A percentile compares a stretch with the other conserved stretches of the same genome.
Conservation (phyloP, 2,888 invertebrate genomes). For the Hipparchia sbordonii region DNA sequence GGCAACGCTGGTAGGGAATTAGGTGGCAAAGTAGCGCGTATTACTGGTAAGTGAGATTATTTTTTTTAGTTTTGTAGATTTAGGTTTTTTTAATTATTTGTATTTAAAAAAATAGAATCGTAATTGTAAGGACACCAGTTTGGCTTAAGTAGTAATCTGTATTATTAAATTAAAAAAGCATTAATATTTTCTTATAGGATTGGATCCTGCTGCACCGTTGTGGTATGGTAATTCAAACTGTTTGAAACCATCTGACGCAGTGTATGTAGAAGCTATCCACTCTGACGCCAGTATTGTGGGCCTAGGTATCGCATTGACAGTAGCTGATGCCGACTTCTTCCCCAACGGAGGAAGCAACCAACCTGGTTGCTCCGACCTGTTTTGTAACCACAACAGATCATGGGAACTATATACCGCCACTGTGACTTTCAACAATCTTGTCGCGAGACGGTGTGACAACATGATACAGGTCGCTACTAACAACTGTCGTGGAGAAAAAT, state of each 20-base stretch:
- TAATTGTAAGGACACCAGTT: too few species aligned
- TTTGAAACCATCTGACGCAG: neutral
- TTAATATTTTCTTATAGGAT: neutral
- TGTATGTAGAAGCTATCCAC: slow-evolving; percentile 7
- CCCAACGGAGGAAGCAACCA: slow-evolving; percentile 5
- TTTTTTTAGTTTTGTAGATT: neutral
- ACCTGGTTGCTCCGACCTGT: neutral
- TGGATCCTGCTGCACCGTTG: neutral
- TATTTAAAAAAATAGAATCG: too few species aligned
- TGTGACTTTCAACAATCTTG: slow-evolving; percentile 2
- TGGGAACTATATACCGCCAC: neutral
- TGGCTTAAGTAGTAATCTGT: too few species aligned
- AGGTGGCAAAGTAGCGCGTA: neutral
- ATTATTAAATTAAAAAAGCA: too few species aligned
- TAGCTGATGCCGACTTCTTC: slow-evolving; percentile 2
- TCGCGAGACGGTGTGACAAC: neutral
- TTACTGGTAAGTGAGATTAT: neutral
- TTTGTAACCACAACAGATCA: slow-evolving; percentile 3
- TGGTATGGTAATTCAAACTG: slow-evolving; percentile 1
- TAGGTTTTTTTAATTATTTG: too few species aligned
- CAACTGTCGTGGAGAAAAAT: neutral
- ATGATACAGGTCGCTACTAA: neutral
- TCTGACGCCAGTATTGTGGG: neutral
- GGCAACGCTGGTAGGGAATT: neutral
- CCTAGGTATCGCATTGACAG: neutral